These are phyloP conservation scores for Actenoides hombroni DNA, from an alignment of 2,113 vertebrate genomes.

Conservation along the genomic window DNA sequence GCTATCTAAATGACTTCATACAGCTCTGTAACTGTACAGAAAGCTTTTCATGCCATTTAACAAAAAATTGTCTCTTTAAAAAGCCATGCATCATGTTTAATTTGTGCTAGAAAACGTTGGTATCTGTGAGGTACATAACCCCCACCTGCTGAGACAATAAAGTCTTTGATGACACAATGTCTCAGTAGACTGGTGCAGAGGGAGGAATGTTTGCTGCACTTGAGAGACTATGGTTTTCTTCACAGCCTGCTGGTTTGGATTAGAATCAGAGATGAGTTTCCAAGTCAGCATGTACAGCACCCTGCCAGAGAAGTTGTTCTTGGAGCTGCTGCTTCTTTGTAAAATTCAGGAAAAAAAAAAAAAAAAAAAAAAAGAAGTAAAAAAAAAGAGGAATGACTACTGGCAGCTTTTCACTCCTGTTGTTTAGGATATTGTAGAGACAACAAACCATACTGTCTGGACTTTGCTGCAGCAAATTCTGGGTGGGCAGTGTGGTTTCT, in stretches of 20 bases:
- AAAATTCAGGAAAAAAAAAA: not conserved
- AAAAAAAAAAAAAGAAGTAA: fast-evolving
- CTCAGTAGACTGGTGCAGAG: not conserved
- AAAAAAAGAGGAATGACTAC: not conserved
- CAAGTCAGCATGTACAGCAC: conserved; percentile 25
- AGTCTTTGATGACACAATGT: not conserved
- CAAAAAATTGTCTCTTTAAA: not conserved
- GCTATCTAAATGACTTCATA: not conserved
- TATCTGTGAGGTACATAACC: not conserved
- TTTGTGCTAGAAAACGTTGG: not conserved
- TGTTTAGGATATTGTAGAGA: not conserved
- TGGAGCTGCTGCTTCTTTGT: conserved; percentile 33
- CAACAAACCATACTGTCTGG: not conserved
- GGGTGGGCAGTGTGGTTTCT: not conserved
- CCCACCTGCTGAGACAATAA: conserved; percentile 18
- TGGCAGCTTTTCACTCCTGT: conserved; percentile 4
- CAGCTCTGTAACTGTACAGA: not conserved
- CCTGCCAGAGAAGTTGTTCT: conserved; percentile 44
- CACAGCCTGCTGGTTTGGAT: conserved; percentile 58
- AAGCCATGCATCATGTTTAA: not conserved
- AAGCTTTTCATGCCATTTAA: not conserved
- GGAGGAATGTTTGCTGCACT: not conserved
- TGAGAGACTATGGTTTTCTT: conserved; percentile 32
- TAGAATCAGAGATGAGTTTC: conserved; percentile 48
- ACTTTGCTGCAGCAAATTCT: not conserved